These are phyloP conservation scores for Thermophis baileyi DNA, from an alignment of 2,113 vertebrate species.

Conservation along the genomic window DNA sequence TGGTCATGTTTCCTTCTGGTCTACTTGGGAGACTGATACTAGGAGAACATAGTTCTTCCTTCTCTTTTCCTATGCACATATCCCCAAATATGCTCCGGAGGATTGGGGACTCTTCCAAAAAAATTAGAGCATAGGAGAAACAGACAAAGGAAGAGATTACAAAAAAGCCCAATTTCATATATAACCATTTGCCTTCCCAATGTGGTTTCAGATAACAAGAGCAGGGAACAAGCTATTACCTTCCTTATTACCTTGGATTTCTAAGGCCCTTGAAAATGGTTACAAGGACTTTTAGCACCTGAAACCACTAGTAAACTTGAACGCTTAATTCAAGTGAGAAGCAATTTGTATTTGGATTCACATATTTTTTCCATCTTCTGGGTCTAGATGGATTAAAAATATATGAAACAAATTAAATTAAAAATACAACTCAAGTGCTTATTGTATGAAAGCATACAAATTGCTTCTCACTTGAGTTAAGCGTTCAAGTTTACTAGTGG, in stretches of 20 bases:
- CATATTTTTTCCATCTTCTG: not conserved
- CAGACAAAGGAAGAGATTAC: not conserved
- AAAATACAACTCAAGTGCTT: not conserved
- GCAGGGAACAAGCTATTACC: not conserved
- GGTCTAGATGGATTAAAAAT: not conserved
- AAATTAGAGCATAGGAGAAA: not conserved
- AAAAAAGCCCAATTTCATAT: not conserved
- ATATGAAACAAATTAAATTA: not conserved
- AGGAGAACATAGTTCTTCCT: not conserved
- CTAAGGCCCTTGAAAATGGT: conserved; percentile 24
- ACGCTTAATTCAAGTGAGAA: not conserved
- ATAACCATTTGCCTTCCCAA: not conserved
- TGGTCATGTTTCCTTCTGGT: not conserved
- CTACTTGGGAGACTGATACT: not conserved
- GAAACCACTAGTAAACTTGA: not conserved
- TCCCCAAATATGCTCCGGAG: not conserved
- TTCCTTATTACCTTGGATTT: conserved; percentile 21
- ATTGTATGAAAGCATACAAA: not conserved
- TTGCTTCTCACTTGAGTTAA: not conserved
- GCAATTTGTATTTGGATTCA: not conserved
- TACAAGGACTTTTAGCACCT: conserved; percentile 16
- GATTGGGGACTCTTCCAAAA: not conserved
- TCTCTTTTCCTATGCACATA: not conserved
- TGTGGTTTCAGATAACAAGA: not conserved
- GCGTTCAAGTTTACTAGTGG: not conserved